phyloP scores from a whole-genome alignment of 2,113 vertebrate genomes.

The Petromus typicus region DNA sequence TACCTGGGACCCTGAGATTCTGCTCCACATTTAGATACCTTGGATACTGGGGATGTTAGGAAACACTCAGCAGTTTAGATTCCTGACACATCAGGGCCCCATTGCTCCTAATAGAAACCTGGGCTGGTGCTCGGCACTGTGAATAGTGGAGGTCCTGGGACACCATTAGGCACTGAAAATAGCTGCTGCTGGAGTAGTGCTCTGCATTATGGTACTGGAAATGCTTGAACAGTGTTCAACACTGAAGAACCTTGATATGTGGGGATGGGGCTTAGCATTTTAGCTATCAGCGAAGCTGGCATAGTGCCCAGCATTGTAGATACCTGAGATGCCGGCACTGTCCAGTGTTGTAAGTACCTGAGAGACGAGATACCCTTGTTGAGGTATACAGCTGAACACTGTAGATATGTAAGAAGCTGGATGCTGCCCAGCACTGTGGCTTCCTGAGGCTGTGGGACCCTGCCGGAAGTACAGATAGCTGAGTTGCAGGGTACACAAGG shows the following conservation, averaged over 20 bases:
- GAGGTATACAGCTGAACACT: background rate
- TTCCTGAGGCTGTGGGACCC: background rate
- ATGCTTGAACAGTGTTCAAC: background rate
- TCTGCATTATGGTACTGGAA: background rate
- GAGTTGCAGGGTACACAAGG: background rate
- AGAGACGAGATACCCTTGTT: background rate
- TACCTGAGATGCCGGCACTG: too few species aligned
- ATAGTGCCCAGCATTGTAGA: too few species aligned
- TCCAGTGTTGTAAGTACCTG: background rate
- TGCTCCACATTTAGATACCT: background rate
- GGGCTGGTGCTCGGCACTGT: background rate
- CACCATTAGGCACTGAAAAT: too few species aligned
- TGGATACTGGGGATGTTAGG: background rate
- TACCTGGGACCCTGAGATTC: background rate
- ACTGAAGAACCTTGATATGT: background rate
- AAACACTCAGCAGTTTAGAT: background rate
- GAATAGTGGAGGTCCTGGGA: background rate
- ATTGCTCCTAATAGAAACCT: background rate
- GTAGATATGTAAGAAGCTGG: accelerated
- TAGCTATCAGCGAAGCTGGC: too few species aligned
- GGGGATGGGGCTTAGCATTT: too few species aligned
- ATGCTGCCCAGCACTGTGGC: too few species aligned
- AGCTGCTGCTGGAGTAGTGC: too few species aligned
- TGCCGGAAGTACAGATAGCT: background rate
- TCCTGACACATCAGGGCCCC: background rate